Percentiles rank a stretch among this genome's conserved stretches.
These are phyloP conservation scores for Sialis lutaria DNA, from an alignment of 2,888 invertebrate species.

Conservation along the genomic window DNA sequence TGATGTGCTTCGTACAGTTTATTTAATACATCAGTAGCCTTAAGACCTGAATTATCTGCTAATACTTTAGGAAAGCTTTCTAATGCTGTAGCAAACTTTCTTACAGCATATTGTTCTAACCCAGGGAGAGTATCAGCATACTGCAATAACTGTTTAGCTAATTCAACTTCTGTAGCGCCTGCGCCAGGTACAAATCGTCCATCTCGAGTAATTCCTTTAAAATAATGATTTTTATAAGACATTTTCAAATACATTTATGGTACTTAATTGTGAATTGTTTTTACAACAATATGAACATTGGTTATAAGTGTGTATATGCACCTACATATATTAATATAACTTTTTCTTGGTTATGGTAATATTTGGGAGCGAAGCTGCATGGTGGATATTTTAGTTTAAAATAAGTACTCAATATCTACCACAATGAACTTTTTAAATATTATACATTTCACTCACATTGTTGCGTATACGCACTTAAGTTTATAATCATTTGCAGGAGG, in stretches of 20 bases:
- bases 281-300: background rate
- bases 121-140: slow-evolving; percentile 88
- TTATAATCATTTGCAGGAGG: too few species aligned
- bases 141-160: slow-evolving; percentile 69
- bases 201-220: slow-evolving; percentile 20
- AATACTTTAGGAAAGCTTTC: slow-evolving; percentile 83
- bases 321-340: too few species aligned
- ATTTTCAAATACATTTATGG: background rate
- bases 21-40: slow-evolving; percentile 71
- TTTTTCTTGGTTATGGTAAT: too few species aligned
- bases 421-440: background rate
- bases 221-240: slow-evolving; percentile 4
- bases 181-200: slow-evolving; percentile 74
- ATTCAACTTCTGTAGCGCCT: slow-evolving; percentile 87
- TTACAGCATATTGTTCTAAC: slow-evolving; percentile 90
- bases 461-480: too few species aligned
- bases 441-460: background rate
- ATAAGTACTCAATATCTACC: background rate
- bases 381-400: background rate
- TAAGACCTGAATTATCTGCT: slow-evolving; percentile 87
- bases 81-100: slow-evolving; percentile 79
- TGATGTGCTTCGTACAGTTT: slow-evolving; percentile 89
- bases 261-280: background rate
- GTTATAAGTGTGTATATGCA: background rate
- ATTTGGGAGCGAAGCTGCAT: too few species aligned